Conservation (phyloP, 1,140 invertebrate genomes). For the Gonatopus flavifemur region DNA sequence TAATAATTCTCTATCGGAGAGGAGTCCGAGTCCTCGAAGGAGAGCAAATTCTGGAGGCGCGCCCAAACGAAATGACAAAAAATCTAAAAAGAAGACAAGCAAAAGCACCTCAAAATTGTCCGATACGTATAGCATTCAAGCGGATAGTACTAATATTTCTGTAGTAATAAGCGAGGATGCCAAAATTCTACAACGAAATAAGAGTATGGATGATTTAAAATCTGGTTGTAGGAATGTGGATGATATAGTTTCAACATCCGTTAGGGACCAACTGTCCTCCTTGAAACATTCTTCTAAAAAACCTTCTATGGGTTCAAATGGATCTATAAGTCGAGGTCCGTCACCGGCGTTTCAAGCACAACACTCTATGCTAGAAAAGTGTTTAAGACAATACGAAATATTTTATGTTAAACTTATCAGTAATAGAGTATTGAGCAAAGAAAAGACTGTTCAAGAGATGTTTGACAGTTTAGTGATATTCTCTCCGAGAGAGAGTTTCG, state of each 20-base stretch:
- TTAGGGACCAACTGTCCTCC: constrained; percentile 12
- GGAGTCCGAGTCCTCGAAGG: constrained; percentile 47
- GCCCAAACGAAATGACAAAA: constrained; percentile 49
- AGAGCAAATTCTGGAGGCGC: constrained; percentile 52
- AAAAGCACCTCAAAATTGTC: constrained; percentile 50
- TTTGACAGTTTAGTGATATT: constrained; percentile 47
- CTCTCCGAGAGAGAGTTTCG: constrained; percentile 43
- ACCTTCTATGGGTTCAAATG: constrained; percentile 31
- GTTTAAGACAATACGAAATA: constrained; percentile 68
- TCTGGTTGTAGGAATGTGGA: constrained; percentile 26
- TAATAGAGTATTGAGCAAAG: constrained; percentile 49
- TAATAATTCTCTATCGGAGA: constrained; percentile 32
- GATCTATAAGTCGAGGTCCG: constrained; percentile 32
- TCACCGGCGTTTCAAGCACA: constrained; percentile 47
- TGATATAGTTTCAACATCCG: constrained; percentile 7
- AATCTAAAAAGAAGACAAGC: constrained; percentile 49
- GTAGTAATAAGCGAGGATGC: constrained; percentile 43
- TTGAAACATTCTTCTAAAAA: constrained; percentile 14
- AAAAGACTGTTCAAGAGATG: constrained; percentile 48
- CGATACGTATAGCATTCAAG: constrained; percentile 37
- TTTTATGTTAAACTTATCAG: constrained; percentile 67
- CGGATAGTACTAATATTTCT: constrained; percentile 39
- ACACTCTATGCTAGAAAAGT: constrained; percentile 63
- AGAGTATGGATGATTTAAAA: constrained; percentile 50
- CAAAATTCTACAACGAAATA: constrained; percentile 36